These are phyloP conservation scores for Tridacna crocea DNA, from an alignment of 2,888 invertebrate species.

Conservation along the genomic window DNA sequence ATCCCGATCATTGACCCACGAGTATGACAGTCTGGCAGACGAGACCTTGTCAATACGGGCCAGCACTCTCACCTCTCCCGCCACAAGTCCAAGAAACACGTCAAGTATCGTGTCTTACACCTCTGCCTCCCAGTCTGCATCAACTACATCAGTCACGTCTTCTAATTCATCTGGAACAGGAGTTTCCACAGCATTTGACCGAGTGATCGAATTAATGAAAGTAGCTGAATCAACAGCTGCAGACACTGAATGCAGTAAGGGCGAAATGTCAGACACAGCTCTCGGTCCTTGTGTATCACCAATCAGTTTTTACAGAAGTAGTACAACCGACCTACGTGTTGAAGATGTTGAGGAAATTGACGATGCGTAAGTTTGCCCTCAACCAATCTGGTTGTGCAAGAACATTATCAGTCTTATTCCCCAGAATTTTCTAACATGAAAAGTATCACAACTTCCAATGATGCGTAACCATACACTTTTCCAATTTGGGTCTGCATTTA, in stretches of 20 bases:
- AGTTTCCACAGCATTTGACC: not conserved
- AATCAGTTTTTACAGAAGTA: constrained; percentile 10
- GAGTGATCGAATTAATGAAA: not conserved
- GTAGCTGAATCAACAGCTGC: not conserved
- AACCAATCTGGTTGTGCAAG: no score
- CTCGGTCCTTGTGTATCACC: not conserved
- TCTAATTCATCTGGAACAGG: not conserved
- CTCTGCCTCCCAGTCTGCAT: not conserved
- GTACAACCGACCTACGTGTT: not conserved
- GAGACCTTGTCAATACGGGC: constrained; percentile 5
- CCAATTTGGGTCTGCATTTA: no score
- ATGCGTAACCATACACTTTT: no score
- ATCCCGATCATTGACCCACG: not conserved
- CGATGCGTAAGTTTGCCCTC: not conserved
- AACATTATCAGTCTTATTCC: no score
- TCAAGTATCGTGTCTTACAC: not conserved
- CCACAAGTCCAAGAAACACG: not conserved
- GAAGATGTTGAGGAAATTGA: constrained; percentile 2
- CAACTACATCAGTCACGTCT: not conserved
- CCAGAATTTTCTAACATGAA: no score
- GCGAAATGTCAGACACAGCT: not conserved
- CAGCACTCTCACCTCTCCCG: constrained; percentile 11
- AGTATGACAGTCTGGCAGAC: constrained; percentile 10
- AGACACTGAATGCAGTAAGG: not conserved
- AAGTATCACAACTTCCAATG: no score